phyloP scores from a whole-genome alignment of 2,113 vertebrate species.

The Probosciger aterrimus region DNA sequence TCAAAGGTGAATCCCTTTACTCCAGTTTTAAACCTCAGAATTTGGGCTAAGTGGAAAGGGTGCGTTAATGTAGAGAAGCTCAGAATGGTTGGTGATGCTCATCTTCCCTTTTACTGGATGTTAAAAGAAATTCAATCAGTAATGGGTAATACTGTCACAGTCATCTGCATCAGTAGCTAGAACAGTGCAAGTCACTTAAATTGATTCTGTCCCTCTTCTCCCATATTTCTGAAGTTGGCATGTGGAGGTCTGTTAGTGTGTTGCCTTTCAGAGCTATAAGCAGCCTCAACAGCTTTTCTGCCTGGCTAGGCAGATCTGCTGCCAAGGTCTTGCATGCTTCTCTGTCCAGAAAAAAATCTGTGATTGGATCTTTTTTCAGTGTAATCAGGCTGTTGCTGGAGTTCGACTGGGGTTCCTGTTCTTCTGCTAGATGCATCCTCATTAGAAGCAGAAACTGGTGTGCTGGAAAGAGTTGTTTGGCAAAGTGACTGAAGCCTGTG shows the following conservation, averaged over 20 bases:
- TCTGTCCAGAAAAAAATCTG: neutral
- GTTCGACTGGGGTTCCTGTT: neutral
- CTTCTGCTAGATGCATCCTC: neutral
- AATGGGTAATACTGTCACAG: neutral
- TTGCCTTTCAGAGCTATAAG: neutral
- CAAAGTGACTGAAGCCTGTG: neutral
- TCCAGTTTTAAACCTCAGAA: neutral
- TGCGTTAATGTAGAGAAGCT: rapidly evolving
- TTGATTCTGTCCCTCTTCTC: neutral
- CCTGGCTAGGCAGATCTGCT: neutral
- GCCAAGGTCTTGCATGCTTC: neutral
- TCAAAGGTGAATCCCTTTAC: neutral
- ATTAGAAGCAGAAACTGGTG: neutral
- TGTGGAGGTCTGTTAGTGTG: rapidly evolving
- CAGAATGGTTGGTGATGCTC: neutral
- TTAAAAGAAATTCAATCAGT: neutral
- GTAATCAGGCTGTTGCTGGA: neutral
- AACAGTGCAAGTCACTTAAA: neutral
- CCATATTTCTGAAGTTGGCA: neutral
- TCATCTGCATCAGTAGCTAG: neutral
- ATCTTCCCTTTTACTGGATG: neutral
- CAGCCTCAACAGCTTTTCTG: neutral
- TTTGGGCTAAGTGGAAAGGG: neutral
- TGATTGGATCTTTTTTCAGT: neutral
- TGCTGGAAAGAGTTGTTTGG: neutral